Conservation (phyloP, 2,888 invertebrate species). For the Aleiodes testaceus region DNA sequence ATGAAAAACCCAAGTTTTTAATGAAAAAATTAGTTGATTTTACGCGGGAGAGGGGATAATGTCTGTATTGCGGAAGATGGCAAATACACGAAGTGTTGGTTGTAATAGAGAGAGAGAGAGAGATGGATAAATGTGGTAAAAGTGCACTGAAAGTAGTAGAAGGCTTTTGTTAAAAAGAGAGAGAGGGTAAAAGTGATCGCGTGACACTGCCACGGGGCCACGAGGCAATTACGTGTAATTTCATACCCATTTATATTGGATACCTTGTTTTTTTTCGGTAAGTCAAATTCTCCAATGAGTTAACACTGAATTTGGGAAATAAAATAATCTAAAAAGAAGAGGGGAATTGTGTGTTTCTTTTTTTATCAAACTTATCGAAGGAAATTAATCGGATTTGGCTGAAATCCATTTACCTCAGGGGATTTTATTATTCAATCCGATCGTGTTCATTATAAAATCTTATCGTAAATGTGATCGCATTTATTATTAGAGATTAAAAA, state of each 20-base stretch:
- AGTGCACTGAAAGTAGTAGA: conserved; percentile 51
- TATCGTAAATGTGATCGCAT: conserved; percentile 24
- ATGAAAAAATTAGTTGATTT: conserved; percentile 22
- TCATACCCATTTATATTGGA: conserved; percentile 60
- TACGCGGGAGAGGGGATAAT: conserved; percentile 44
- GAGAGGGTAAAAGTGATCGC: conserved; percentile 66
- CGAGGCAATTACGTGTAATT: conserved; percentile 60
- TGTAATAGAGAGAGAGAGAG: neutral
- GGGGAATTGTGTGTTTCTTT: too few species aligned
- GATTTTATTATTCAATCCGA: conserved; percentile 30
- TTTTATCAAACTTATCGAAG: conserved; percentile 43
- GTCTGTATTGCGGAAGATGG: conserved; percentile 45
- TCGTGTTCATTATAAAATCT: conserved; percentile 27
- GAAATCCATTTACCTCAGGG: conserved; percentile 32
- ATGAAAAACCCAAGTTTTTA: conserved; percentile 26
- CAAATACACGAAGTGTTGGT: conserved; percentile 17
- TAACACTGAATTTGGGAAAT: conserved; percentile 31
- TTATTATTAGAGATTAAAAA: conserved; percentile 5
- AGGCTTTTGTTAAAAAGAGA: conserved; percentile 50
- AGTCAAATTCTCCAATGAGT: conserved; percentile 50
- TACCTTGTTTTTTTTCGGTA: conserved; percentile 55
- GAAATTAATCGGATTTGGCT: conserved; percentile 41
- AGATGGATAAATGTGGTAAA: conserved; percentile 41
- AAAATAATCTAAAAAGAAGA: conserved; percentile 33
- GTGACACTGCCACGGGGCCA: conserved; percentile 62